Conservation (phyloP, 2,113 vertebrate species). For the Heptranchias perlo region DNA sequence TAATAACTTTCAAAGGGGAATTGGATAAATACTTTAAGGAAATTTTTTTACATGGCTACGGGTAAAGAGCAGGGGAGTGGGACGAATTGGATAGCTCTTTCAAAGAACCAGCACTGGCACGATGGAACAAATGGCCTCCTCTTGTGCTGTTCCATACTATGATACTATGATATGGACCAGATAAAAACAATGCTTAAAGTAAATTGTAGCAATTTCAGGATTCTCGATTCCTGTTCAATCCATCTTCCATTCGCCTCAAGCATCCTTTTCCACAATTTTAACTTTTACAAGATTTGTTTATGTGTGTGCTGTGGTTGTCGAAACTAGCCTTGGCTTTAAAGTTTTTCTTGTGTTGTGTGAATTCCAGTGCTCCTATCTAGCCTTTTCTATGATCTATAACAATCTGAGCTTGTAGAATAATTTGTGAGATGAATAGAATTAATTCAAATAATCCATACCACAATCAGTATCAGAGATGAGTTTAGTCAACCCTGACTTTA, state of each 20-base stretch:
- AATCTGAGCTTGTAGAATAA: neutral
- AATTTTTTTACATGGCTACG: too few species aligned
- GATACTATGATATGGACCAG: neutral
- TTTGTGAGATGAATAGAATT: neutral
- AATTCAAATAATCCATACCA: neutral
- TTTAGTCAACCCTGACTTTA: neutral
- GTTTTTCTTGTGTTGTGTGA: neutral
- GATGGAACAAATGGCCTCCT: too few species aligned
- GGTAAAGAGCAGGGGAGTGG: too few species aligned
- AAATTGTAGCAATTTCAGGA: neutral
- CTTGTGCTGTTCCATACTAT: too few species aligned
- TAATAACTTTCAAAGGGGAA: too few species aligned
- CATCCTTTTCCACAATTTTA: neutral
- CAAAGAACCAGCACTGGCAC: too few species aligned
- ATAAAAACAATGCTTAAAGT: neutral
- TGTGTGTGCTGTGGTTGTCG: neutral
- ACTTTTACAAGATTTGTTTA: neutral
- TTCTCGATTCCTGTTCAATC: neutral
- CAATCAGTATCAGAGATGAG: neutral
- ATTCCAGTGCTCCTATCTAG: neutral
- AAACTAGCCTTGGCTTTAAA: neutral
- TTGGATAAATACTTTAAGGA: too few species aligned
- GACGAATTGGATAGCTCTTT: too few species aligned
- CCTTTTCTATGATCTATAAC: neutral
- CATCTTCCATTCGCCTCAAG: neutral